Percentiles rank a stretch among this genome's conserved stretches.
phyloP scores from a whole-genome alignment of 2,797 vertebrate genomes.

The Halcyon smyrnensis region DNA sequence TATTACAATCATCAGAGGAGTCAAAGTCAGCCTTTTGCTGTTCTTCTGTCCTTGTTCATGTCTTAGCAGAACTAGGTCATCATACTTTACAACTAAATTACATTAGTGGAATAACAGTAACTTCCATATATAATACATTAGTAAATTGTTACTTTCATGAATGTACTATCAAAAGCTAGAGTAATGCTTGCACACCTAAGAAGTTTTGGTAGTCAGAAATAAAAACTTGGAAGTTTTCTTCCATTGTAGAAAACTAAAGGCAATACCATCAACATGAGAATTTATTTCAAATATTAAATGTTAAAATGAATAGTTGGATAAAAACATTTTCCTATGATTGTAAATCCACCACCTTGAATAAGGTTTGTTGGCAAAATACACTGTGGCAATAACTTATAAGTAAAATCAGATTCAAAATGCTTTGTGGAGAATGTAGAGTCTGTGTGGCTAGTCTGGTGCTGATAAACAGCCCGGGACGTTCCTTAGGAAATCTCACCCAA shows the following conservation, averaged over 20 bases:
- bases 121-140: slow-evolving; percentile 12
- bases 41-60: slow-evolving; percentile 15
- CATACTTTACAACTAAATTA: background rate
- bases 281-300: slow-evolving; percentile 7
- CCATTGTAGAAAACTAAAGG: slow-evolving; percentile 36
- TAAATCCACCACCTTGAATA: background rate
- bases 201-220: slow-evolving; percentile 19
- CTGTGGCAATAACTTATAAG: background rate
- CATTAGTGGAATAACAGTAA: slow-evolving; percentile 4
- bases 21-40: background rate
- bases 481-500: slow-evolving; percentile 22
- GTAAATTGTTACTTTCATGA: slow-evolving; percentile 42
- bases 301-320: background rate
- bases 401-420: background rate
- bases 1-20: background rate
- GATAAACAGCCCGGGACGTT: background rate
- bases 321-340: background rate
- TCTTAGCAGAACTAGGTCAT: slow-evolving; percentile 24
- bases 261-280: background rate
- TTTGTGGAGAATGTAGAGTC: slow-evolving; percentile 8
- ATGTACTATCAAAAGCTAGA: slow-evolving; percentile 36
- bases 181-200: slow-evolving; percentile 28
- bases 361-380: slow-evolving; percentile 21
- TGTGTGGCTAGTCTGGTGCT: slow-evolving; percentile 5
- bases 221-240: slow-evolving; percentile 1